A percentile compares a stretch with the other conserved stretches of the same genome.
Conservation (phyloP, 2,113 vertebrate species). For the Nibea coibor region DNA sequence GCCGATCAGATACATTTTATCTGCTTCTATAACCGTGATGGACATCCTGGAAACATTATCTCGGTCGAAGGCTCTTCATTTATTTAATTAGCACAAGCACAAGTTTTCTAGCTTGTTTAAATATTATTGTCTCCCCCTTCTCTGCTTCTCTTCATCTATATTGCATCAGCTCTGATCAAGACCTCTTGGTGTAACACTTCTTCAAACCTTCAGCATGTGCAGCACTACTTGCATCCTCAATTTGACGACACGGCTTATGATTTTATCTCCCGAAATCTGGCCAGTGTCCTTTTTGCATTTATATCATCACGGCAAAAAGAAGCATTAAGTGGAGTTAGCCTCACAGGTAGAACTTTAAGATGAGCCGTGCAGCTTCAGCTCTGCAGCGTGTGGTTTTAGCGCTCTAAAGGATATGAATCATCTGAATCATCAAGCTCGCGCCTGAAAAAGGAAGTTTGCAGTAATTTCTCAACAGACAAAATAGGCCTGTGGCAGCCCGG, state of each 20-base stretch:
- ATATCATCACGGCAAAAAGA: background rate
- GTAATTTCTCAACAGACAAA: slow-evolving; percentile 19
- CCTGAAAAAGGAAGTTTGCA: slow-evolving; percentile 68
- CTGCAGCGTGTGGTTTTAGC: slow-evolving; percentile 34
- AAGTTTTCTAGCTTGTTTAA: background rate
- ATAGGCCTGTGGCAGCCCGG: background rate
- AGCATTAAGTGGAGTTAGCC: background rate
- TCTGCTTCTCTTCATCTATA: slow-evolving; percentile 24
- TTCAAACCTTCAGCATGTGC: slow-evolving; percentile 33
- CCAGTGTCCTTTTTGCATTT: background rate
- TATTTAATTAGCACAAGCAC: background rate
- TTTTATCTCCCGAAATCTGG: background rate
- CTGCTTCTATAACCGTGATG: background rate
- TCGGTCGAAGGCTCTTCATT: background rate
- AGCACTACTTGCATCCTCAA: background rate
- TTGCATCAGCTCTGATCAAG: slow-evolving; percentile 55
- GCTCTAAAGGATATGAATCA: slow-evolving; percentile 64
- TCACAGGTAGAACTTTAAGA: background rate
- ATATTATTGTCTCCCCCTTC: background rate
- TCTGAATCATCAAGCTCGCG: slow-evolving; percentile 10
- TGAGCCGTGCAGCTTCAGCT: background rate
- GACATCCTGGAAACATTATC: background rate
- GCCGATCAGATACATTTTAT: background rate
- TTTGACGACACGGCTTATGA: background rate
- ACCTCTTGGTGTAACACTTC: slow-evolving; percentile 61